Evolutionary conservation across 2,113 vertebrate species (phyloP), one percentile per base, ranked within the genome.

Genomic region (Piaya cayana): DNA sequence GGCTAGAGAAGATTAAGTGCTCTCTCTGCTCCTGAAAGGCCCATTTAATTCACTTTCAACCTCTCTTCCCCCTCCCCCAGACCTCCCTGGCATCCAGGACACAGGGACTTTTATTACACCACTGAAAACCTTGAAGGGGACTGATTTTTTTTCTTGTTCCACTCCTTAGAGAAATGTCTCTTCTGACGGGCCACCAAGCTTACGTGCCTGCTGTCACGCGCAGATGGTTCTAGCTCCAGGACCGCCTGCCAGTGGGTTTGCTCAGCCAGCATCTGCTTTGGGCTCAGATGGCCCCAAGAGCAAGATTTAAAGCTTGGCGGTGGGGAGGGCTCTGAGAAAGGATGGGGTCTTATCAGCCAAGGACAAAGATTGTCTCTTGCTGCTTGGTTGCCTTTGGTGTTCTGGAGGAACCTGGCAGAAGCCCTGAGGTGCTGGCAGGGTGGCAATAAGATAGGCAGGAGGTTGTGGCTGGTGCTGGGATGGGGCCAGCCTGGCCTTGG

Each of bases 11-110:
- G 87, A 95, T 82, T 91, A 92, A 95, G 93, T 94, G 79, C 79
- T 90, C 79, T 87, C 67, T 88, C 60, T 36, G 64, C 87, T 92
- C 71, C 85, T 97, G 90, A 97, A 95, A 95, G 93, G 75, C 82
- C 39, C 79, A 85, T 96, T 97, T 96, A 95, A 97, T 88, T 83
- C 82, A 88, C 56, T 93, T 88, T 88, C 92, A 74, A 68, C 27
- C 55, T 86, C 79, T 94, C 68, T 92, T 92, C 64, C 39, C 34
- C 79, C 75, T 88, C 85, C 75, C 27, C 29, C 47, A 69, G 90
- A 82, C 87, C 94, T 95, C 85, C 60, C 79, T 94, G 92, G 93
- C 92, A 95, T 96, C 56, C 68, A 94, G 85, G 94, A 97, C 93
- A 95, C 76, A 92, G 82, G 56, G 68, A 95, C 82, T 90, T 94